phyloP scores from a whole-genome alignment of 2,888 invertebrate species.

The Sinohyriopsis cumingii region DNA sequence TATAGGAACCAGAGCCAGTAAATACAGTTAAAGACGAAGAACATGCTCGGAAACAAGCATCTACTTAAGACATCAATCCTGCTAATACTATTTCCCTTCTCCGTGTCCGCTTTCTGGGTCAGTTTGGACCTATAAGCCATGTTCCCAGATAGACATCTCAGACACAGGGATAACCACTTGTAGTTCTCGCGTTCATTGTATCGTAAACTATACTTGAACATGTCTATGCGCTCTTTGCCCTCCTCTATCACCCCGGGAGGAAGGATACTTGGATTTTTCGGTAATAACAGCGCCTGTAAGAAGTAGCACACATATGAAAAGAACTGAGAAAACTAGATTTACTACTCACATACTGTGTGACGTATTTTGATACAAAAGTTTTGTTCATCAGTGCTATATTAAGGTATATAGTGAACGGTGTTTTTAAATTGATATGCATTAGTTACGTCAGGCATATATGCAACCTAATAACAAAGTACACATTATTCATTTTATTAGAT shows the following conservation, averaged over 20 bases:
- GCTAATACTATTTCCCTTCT: slow-evolving; percentile 80
- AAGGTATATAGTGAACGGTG: no score
- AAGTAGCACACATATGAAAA: no score
- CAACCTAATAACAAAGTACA: no score
- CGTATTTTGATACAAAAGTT: no score
- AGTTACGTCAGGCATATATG: no score
- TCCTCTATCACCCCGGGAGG: not conserved
- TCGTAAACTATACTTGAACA: slow-evolving; percentile 3
- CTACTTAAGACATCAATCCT: slow-evolving; percentile 86
- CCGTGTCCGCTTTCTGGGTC: slow-evolving; percentile 35
- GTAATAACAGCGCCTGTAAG: not conserved
- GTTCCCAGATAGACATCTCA: slow-evolving; percentile 56
- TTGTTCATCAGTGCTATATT: no score
- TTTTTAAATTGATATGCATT: no score
- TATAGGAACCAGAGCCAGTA: slow-evolving; percentile 80
- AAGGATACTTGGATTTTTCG: not conserved
- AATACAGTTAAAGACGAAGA: slow-evolving; percentile 87
- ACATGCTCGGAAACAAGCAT: slow-evolving; percentile 87
- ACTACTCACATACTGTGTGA: no score
- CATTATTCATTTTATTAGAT: no score
- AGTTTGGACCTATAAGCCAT: slow-evolving; percentile 43
- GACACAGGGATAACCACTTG: slow-evolving; percentile 26
- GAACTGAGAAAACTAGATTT: no score
- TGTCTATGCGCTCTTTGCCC: not conserved
- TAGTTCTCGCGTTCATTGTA: slow-evolving; percentile 4